Evolutionary conservation across 2,797 vertebrate genomes (phyloP).

Genomic region (Hippocampus kuda): DNA sequence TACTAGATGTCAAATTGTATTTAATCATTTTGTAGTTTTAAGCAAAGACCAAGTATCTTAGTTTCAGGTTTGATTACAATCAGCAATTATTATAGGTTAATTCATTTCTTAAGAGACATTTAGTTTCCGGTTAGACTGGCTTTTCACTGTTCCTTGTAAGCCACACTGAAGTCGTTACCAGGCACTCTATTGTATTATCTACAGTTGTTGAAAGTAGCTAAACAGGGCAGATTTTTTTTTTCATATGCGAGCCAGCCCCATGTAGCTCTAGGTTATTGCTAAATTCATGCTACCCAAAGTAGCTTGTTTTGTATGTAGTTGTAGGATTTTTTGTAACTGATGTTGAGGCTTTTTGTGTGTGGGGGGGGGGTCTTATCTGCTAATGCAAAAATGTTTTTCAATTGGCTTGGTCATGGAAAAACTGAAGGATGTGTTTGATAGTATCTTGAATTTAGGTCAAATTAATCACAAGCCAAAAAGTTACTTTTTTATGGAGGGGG

Average conservation of each 20-base stretch:
- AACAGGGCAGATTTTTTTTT: not conserved
- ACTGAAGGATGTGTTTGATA: too few relatives aligned
- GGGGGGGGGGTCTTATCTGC: too few relatives aligned
- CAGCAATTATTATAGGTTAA: not conserved
- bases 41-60: not conserved
- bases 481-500: too few relatives aligned
- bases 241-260: not conserved
- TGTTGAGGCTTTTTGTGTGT: too few relatives aligned
- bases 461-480: too few relatives aligned
- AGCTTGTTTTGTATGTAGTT: not conserved
- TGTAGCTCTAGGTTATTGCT: not conserved
- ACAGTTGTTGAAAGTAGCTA: not conserved
- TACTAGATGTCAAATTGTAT: not conserved
- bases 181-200: not conserved
- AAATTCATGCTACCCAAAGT: not conserved
- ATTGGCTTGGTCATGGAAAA: too few relatives aligned
- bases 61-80: not conserved
- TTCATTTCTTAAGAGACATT: not conserved
- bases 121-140: not conserved
- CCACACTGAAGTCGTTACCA: not conserved
- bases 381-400: too few relatives aligned
- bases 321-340: too few relatives aligned
- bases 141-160: not conserved
- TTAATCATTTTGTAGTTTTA: too few relatives aligned
- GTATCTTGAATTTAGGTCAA: too few relatives aligned